Percentiles rank a stretch among this genome's conserved stretches.
These are phyloP conservation scores for Trissoscelio sp. DNA, from an alignment of 2,888 invertebrate genomes.

Conservation along the genomic window DNA sequence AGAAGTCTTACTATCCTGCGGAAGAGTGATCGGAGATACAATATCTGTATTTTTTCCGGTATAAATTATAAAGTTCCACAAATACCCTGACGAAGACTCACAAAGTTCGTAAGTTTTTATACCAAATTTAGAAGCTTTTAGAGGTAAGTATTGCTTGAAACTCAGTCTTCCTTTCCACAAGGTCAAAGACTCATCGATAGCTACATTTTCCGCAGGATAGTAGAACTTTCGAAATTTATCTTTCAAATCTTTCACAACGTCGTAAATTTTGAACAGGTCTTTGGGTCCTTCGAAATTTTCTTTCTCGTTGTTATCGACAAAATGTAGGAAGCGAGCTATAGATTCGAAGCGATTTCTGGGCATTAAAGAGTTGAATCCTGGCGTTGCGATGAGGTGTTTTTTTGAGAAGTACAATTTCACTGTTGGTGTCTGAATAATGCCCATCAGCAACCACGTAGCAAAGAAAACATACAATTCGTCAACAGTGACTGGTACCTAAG, in stretches of 20 bases:
- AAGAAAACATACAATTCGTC: slow-evolving; percentile 28
- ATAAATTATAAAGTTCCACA: slow-evolving; percentile 43
- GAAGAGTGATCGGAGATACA: slow-evolving; percentile 16
- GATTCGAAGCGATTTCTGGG: slow-evolving; percentile 11
- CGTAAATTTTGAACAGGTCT: slow-evolving; percentile 34
- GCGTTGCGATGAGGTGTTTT: slow-evolving; percentile 16
- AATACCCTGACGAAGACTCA: slow-evolving; percentile 40
- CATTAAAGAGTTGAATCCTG: slow-evolving; percentile 13
- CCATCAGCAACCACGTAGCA: slow-evolving; percentile 24
- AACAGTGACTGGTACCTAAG: slow-evolving; percentile 22
- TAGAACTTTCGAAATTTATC: slow-evolving; percentile 27
- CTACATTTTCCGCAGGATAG: slow-evolving; percentile 30
- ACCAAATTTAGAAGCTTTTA: slow-evolving; percentile 22
- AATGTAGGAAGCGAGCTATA: slow-evolving; percentile 24
- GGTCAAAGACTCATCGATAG: slow-evolving; percentile 30
- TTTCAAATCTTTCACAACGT: slow-evolving; percentile 16
- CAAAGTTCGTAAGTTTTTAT: slow-evolving; percentile 43
- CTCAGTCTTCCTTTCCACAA: slow-evolving; percentile 30
- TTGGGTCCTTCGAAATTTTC: slow-evolving; percentile 14
- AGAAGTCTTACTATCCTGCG: slow-evolving; percentile 23
- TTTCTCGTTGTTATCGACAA: slow-evolving; percentile 24
- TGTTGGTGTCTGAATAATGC: slow-evolving; percentile 34
- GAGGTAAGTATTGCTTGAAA: slow-evolving; percentile 32
- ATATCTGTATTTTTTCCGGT: slow-evolving; percentile 39
- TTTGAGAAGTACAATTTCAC: slow-evolving; percentile 45